Conservation (phyloP, 2,797 vertebrate genomes). For the Rhincodon typus region DNA sequence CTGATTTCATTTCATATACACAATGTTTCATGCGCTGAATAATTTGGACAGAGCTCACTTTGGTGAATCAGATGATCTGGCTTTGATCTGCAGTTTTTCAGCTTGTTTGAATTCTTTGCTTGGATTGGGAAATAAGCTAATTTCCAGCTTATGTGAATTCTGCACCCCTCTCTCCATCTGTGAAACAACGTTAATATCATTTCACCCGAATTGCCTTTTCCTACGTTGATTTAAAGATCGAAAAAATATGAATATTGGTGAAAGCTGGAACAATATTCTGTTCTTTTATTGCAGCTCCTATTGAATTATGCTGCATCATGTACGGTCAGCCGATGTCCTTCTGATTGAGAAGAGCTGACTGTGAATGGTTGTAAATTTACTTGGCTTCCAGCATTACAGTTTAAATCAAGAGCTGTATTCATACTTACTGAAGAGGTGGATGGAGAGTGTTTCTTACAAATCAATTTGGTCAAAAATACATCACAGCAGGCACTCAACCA, state of each 20-base stretch:
- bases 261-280: conserved; percentile 64
- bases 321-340: conserved; percentile 54
- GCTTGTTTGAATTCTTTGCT: background rate
- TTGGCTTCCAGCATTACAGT: conserved; percentile 55
- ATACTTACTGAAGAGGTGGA: conserved; percentile 58
- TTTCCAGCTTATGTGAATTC: conserved; percentile 45
- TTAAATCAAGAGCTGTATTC: conserved; percentile 66
- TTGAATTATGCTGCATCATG: conserved; percentile 62
- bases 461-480: conserved; percentile 71
- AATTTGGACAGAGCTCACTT: background rate
- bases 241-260: conserved; percentile 71
- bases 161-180: conserved; percentile 40
- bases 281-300: conserved; percentile 60
- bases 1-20: background rate
- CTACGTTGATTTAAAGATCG: conserved; percentile 69
- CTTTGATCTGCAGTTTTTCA: background rate
- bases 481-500: conserved; percentile 61
- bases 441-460: conserved; percentile 67
- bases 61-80: too few species aligned
- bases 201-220: conserved; percentile 68
- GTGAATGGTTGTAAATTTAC: conserved; percentile 60
- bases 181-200: conserved; percentile 48
- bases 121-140: background rate
- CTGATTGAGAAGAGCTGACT: conserved; percentile 59
- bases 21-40: background rate